Base-by-base conservation (phyloP, 1,140 invertebrate species). In the Heliconius congener region DNA sequence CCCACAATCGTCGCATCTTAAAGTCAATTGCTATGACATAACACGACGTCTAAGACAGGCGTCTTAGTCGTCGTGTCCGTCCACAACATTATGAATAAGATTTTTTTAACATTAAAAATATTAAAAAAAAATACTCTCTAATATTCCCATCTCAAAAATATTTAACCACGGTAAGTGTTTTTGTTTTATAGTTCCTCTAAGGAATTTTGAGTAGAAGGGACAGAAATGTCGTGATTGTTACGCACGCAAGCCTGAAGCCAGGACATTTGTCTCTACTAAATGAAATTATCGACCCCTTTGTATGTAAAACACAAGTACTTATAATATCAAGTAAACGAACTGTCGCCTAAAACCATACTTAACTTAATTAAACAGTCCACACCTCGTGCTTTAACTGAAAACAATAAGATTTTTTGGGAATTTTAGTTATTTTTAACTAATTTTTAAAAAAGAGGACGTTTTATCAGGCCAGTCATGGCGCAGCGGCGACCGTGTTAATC, bases 261-360 rank as follows among this genome's bases (percentile, higher is more conserved):
- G 0, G 18, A 46, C 79, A 74, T 74, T 81, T 81, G 79, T 81
- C 76, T 77, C 76, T 71, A 73, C 75, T 73, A 77, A 81, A 77
- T 77, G 42, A 77, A 74, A 77, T 77, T 39, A 80, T 75, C 42
- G 74, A 16, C 23, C 1, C 55, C 11, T 46, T 66, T 16, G 4
- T 66, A 27, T 42, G 66, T 55, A 72, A 77, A 50, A 74, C 57
- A 46, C 23, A n/a, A 52, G 39, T n/a, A 19, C 37, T 74, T 74
- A 73, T 77, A 73, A 42, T 39, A 72, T 18, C 66, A 27, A 57
- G 57, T 27, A 23, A 46, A 70, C 11, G 23, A 72, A 60, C 8
- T 81, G 79, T 81, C 79, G 55, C 79, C 79, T 71, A 70, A 81
- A 81, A 81, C 71, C 42, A 81, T 34, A 72, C 74, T 81, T 81